phyloP scores from a whole-genome alignment of 2,113 vertebrate species.

The Ginglymostoma cirratum region DNA sequence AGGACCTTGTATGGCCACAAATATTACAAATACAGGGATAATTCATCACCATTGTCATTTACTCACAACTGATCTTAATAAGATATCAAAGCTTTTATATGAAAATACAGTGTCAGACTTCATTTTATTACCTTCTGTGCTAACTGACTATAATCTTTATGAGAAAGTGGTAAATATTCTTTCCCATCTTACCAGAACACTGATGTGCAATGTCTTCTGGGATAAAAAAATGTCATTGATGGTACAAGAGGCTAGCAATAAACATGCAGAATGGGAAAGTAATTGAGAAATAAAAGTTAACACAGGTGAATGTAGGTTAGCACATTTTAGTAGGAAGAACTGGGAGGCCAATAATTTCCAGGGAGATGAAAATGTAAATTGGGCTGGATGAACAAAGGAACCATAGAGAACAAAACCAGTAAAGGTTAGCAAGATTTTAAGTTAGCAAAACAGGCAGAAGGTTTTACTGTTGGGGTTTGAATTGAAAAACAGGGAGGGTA shows the following conservation, averaged over 20 bases:
- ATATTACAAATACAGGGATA: not conserved
- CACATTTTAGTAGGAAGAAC: not conserved
- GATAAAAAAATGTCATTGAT: not conserved
- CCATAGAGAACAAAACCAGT: too few species aligned
- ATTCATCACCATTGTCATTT: not conserved
- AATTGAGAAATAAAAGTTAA: not conserved
- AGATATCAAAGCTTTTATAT: not conserved
- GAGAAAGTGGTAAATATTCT: not conserved
- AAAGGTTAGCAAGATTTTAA: not conserved
- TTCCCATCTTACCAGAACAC: not conserved
- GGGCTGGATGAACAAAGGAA: not conserved
- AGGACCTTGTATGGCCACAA: not conserved
- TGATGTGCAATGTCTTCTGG: not conserved
- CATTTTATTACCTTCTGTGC: not conserved
- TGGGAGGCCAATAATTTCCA: not conserved
- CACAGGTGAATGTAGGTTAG: not conserved
- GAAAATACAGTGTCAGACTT: not conserved
- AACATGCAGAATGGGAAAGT: not conserved
- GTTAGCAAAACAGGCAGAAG: not conserved
- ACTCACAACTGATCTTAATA: not conserved
- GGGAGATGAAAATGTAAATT: not conserved
- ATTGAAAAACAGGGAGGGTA: not conserved
- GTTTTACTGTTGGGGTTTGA: not conserved
- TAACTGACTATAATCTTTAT: not conserved
- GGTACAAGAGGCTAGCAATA: not conserved